Evolutionary conservation across 2,797 vertebrate species (phyloP).

Genomic region (Paguma larvata): DNA sequence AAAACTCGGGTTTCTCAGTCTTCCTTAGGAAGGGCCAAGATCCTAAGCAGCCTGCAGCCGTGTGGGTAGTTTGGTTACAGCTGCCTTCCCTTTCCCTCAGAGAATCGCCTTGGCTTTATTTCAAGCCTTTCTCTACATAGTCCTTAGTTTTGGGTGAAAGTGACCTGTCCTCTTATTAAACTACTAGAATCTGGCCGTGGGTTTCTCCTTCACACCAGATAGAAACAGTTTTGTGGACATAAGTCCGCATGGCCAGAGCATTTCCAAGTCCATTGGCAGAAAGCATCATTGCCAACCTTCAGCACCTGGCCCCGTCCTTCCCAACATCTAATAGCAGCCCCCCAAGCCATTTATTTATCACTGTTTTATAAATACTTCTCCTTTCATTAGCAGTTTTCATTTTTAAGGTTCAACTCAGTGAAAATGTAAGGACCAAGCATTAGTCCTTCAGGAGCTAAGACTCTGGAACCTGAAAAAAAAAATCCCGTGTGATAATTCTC

Average conservation of each 20-base stretch:
- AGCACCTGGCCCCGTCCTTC: not conserved
- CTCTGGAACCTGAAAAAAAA: not conserved
- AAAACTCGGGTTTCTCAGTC: not conserved
- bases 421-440: not conserved
- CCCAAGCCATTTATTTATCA: not conserved
- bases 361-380: not conserved
- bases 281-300: not conserved
- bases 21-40: not conserved
- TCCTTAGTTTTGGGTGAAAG: conserved; percentile 23
- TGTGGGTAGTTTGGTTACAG: not conserved
- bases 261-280: not conserved
- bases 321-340: not conserved
- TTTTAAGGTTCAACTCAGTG: not conserved
- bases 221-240: conserved; percentile 41
- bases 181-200: not conserved
- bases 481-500: not conserved
- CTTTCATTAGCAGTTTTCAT: not conserved
- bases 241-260: not conserved
- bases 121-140: conserved; percentile 42
- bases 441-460: not conserved
- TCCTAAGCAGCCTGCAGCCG: not conserved
- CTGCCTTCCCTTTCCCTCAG: not conserved
- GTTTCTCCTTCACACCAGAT: conserved; percentile 8
- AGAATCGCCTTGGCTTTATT: not conserved
- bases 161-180: not conserved